These are phyloP conservation scores for Argyresthia albistria DNA, from an alignment of 2,888 invertebrate genomes.

Conservation along the genomic window DNA sequence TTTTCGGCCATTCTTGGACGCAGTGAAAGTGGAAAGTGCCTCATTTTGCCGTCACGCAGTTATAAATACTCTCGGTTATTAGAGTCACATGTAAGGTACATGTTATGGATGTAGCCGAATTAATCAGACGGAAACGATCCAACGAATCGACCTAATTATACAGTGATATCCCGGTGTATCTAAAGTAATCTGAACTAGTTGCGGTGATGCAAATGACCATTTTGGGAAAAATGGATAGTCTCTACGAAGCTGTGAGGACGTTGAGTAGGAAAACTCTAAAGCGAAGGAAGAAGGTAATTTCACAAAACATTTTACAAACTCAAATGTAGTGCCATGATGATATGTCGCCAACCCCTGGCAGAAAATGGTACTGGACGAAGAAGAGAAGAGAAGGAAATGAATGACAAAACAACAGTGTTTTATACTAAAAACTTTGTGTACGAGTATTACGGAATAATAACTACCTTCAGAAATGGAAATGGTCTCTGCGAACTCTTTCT, in stretches of 20 bases:
- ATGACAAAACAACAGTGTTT: too few species aligned
- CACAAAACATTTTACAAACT: slow-evolving; percentile 15
- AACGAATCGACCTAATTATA: neutral
- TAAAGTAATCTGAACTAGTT: neutral
- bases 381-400: too few species aligned
- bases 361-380: too few species aligned
- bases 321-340: too few species aligned
- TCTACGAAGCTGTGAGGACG: slow-evolving; percentile 58
- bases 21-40: slow-evolving; percentile 4
- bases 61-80: too few species aligned
- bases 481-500: too few species aligned
- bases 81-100: neutral
- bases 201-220: neutral
- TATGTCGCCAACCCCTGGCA: too few species aligned
- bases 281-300: slow-evolving; percentile 49
- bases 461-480: too few species aligned
- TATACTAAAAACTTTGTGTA: too few species aligned
- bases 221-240: slow-evolving; percentile 40
- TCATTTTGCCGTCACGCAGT: neutral
- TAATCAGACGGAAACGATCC: neutral
- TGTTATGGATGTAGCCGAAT: slow-evolving; percentile 1
- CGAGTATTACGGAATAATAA: too few species aligned
- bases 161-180: neutral
- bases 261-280: slow-evolving; percentile 59
- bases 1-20: neutral